Conservation (phyloP, 2,797 vertebrate genomes). For the Propithecus deckenii region DNA sequence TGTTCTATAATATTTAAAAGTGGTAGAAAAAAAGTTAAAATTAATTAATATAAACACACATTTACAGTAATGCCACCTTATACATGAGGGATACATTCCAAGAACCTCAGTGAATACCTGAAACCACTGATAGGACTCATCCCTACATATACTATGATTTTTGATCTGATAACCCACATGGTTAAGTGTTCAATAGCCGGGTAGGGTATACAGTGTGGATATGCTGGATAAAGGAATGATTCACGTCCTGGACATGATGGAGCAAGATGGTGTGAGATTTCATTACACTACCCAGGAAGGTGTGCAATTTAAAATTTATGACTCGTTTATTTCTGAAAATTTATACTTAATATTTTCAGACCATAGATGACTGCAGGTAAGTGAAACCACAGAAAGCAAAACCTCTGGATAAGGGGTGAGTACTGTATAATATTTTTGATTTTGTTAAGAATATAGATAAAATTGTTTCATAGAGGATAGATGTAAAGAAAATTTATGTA, state of each 20-base stretch:
- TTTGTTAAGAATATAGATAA: not conserved
- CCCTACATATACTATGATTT: not conserved
- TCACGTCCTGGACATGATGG: not conserved
- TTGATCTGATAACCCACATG: not conserved
- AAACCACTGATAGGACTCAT: not conserved
- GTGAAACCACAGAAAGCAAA: not conserved
- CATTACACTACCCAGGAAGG: not conserved
- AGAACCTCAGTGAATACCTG: too few species aligned
- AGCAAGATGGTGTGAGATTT: not conserved
- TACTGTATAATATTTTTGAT: not conserved
- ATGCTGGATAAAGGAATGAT: not conserved
- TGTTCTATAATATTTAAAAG: not conserved
- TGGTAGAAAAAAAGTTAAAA: not conserved
- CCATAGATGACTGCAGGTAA: not conserved
- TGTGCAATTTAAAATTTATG: not conserved
- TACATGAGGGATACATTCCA: too few species aligned
- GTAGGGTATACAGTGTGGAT: not conserved
- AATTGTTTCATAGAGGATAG: not conserved
- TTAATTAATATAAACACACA: not conserved
- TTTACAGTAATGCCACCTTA: not conserved
- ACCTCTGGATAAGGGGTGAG: not conserved
- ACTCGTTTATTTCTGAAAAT: not conserved
- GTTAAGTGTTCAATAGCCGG: too few species aligned
- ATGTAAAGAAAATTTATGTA: not conserved
- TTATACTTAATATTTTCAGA: not conserved